phyloP scores from a whole-genome alignment of 2,113 vertebrate species.

The Vombatus ursinus region DNA sequence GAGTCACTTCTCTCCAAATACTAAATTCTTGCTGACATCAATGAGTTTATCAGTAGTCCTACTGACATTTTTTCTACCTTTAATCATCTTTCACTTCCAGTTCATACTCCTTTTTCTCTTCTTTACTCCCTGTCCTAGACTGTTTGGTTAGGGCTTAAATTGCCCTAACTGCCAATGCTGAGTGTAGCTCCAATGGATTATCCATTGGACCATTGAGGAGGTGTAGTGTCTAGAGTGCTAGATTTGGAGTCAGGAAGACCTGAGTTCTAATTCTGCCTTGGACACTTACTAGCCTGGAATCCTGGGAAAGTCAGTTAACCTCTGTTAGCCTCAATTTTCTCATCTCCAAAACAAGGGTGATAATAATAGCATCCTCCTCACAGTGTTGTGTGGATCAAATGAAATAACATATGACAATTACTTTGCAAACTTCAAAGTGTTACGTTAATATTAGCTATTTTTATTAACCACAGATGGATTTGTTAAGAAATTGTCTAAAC shows the following conservation, averaged over 20 bases:
- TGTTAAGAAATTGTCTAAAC: background rate
- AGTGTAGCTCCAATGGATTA: background rate
- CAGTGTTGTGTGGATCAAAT: background rate
- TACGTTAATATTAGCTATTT: background rate
- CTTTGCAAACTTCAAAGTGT: background rate
- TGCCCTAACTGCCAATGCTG: background rate
- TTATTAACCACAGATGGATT: background rate
- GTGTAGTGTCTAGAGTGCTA: background rate
- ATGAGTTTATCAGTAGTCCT: background rate
- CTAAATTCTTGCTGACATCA: background rate
- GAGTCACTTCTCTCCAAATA: background rate
- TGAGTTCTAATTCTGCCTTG: background rate
- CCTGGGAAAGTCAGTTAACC: background rate
- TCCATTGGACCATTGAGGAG: background rate
- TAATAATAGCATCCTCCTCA: background rate
- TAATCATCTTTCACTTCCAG: background rate
- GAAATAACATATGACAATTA: background rate
- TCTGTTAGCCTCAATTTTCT: background rate
- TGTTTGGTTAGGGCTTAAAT: background rate
- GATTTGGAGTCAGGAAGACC: background rate
- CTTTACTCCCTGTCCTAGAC: background rate
- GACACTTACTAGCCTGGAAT: background rate
- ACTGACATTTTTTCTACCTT: background rate
- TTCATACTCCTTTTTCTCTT: background rate
- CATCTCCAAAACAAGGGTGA: background rate